Evolutionary conservation across 1,140 invertebrate species (phyloP).

Genomic region (Drosophila arizonae): DNA sequence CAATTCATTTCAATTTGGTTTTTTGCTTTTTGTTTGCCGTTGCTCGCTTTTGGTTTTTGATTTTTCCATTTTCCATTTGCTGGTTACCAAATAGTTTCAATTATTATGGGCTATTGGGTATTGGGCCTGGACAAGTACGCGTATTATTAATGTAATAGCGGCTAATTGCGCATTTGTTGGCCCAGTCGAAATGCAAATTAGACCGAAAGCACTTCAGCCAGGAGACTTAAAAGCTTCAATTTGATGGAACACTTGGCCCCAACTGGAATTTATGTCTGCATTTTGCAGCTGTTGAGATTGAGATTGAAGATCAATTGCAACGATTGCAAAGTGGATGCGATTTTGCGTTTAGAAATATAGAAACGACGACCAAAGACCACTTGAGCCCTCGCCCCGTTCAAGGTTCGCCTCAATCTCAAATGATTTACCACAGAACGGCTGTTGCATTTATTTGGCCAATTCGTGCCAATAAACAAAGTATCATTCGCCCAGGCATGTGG

Average conservation of each 20-base stretch:
- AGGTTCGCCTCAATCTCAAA: conserved; percentile 46
- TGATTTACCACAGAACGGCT: conserved; percentile 66
- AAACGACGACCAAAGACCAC: conserved; percentile 36
- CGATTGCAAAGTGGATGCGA: conserved; percentile 49
- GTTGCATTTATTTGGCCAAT: conserved; percentile 73
- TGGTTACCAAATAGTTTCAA: conserved; percentile 48
- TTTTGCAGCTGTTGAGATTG: conserved; percentile 53
- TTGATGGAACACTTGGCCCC: conserved; percentile 72
- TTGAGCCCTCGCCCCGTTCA: conserved; percentile 55
- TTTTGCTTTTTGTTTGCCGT: background rate
- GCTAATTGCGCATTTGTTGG: conserved; percentile 72
- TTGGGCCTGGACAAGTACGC: conserved; percentile 59
- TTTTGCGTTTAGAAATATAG: conserved; percentile 44
- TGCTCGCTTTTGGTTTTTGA: conserved; percentile 42
- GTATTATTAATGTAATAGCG: conserved; percentile 80
- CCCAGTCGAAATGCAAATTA: conserved; percentile 61
- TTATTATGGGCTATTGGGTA: conserved; percentile 44
- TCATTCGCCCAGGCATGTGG: conserved; percentile 61
- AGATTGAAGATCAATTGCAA: conserved; percentile 60
- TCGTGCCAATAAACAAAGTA: conserved; percentile 79
- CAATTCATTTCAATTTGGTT: conserved; percentile 59
- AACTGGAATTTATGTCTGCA: conserved; percentile 58
- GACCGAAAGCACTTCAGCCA: conserved; percentile 66
- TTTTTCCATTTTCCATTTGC: conserved; percentile 39
- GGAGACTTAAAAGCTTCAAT: conserved; percentile 75